Percentiles rank a stretch among this genome's conserved stretches.
Evolutionary conservation across 2,113 vertebrate genomes (phyloP).

Genomic region (Mola mola): DNA sequence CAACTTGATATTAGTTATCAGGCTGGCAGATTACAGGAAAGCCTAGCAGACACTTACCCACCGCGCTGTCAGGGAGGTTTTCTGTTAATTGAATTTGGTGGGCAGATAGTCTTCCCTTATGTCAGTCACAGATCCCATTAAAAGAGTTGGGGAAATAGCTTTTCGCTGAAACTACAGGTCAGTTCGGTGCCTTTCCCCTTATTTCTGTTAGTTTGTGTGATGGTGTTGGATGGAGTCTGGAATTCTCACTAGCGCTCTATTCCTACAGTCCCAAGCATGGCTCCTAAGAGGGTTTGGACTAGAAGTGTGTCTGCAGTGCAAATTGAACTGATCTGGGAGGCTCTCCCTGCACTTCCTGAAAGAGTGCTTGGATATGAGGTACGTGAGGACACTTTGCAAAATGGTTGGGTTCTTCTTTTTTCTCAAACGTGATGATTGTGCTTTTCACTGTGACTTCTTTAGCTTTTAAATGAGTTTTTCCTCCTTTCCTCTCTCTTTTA

Average conservation of each 20-base stretch:
- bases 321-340: constrained; percentile 89
- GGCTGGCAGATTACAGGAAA: constrained; percentile 80
- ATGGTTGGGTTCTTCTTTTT: neutral
- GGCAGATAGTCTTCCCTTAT: constrained; percentile 81
- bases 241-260: constrained; percentile 58
- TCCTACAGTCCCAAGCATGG: constrained; percentile 86
- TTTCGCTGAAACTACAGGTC: constrained; percentile 69
- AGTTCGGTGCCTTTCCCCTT: constrained; percentile 54
- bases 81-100: constrained; percentile 83
- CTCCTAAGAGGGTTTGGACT: constrained; percentile 84
- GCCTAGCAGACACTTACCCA: constrained; percentile 78
- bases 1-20: constrained; percentile 82
- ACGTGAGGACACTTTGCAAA: too few species aligned
- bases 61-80: constrained; percentile 74
- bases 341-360: constrained; percentile 85
- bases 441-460: constrained; percentile 13
- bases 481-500: neutral
- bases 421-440: constrained; percentile 21
- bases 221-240: constrained; percentile 56
- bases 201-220: constrained; percentile 67
- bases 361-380: constrained; percentile 96
- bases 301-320: constrained; percentile 88
- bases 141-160: constrained; percentile 70
- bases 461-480: constrained; percentile 1
- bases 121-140: constrained; percentile 82